Evolutionary conservation across 2,888 invertebrate genomes (phyloP), one percentile per base, ranked within the genome.

Genomic region (Lasioglossum marginatum): DNA sequence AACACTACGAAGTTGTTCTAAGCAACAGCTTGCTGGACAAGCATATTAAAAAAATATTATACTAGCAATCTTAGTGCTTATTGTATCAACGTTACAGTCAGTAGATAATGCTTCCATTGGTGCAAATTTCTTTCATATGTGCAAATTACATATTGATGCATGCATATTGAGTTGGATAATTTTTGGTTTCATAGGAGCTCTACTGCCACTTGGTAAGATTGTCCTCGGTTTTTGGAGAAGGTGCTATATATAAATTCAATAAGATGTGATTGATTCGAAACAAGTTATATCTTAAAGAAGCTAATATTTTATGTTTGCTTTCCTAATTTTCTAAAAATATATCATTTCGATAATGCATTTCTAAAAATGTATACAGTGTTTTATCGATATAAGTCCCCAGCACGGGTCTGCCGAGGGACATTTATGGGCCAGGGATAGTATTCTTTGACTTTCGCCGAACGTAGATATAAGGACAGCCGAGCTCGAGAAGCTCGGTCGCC

Each of bases 121-220:
- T 71, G 5, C 4, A 52, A 76, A 79, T 63, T 75, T 75, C 43
- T 52, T 80, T 77, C 19, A 48, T 45, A 60, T 27, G n/a, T 45
- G 2, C 40, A 40, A 63, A 81, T 57, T 31, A 48, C 19, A 60
- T 52, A 48, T 73, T 43, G 8, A 57, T 57, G 4, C n/a, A 57
- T n/a, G n/a, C 12, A 57, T 52, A 48, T 75, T 72, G n/a, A 80
- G 40, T 70, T 70, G 14, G 14, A 71, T 87, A 48, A 68, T 87
- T 37, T 68, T 66, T 70, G 31, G 73, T 14, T 31, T 78, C 68
- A 37, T 70, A 43, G 52, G 34, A 74, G 34, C 72, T 88, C 77
- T 90, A 85, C 85, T 87, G 87, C 86, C 84, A 90, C 84, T 90
- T 88, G 84, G 81, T 85, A 82, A 77, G 45, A 76, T 34, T 73